These are phyloP conservation scores for Andrena marginata DNA, from an alignment of 2,888 invertebrate species.

Conservation along the genomic window DNA sequence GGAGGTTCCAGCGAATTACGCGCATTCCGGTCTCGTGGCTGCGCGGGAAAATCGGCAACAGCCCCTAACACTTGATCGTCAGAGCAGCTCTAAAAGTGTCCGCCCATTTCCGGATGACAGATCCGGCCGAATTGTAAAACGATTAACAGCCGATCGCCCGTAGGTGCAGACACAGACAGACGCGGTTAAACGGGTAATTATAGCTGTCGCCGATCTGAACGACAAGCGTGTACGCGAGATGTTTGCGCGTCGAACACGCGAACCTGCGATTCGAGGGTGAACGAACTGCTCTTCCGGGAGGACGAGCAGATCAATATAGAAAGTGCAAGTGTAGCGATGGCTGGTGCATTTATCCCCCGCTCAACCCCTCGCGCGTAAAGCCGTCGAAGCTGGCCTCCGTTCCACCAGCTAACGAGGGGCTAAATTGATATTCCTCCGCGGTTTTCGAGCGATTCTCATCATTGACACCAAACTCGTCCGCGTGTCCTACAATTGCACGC, in stretches of 20 bases:
- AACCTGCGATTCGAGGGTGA: constrained; percentile 54
- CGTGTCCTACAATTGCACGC: constrained; percentile 15
- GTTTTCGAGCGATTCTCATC: neutral
- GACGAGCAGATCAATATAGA: constrained; percentile 61
- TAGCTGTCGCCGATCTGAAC: neutral
- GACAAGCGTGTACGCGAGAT: neutral
- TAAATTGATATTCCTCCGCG: constrained; percentile 9
- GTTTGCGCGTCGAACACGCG: constrained; percentile 11
- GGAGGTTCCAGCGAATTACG: constrained; percentile 26
- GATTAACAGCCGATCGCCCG: too few species aligned
- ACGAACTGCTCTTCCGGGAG: constrained; percentile 59
- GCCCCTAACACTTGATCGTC: neutral
- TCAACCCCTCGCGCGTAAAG: constrained; percentile 19
- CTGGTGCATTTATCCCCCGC: constrained; percentile 46
- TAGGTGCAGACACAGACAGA: too few species aligned
- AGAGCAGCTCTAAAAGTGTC: neutral
- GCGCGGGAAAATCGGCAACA: constrained; percentile 19
- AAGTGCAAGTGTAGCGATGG: constrained; percentile 61
- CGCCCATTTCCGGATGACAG: too few species aligned
- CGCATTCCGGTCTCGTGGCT: constrained; percentile 28
- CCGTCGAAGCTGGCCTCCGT: constrained; percentile 4
- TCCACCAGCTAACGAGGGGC: constrained; percentile 35
- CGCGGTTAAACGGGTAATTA: neutral
- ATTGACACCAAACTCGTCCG: neutral
- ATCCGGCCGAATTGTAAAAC: too few species aligned